These are phyloP conservation scores for Pogona vitticeps DNA, from an alignment of 2,113 vertebrate species.

Conservation along the genomic window DNA sequence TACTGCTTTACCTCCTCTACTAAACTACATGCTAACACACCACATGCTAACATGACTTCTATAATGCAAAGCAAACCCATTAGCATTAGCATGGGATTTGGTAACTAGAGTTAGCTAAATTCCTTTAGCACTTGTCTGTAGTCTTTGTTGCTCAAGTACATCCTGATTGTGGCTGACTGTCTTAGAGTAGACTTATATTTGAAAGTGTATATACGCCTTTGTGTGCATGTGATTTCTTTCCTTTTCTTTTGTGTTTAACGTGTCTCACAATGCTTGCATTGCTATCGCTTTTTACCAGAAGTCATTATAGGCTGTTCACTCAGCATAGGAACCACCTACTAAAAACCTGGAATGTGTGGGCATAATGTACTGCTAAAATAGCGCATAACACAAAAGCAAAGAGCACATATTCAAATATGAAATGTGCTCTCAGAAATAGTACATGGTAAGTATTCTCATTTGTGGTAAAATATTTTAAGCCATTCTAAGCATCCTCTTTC, in stretches of 20 bases:
- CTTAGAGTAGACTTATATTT: not conserved
- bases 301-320: not conserved
- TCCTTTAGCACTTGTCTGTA: not conserved
- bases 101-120: not conserved
- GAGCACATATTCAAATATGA: not conserved
- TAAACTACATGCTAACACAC: not conserved
- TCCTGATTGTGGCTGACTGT: not conserved
- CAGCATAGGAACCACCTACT: not conserved
- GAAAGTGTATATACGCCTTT: not conserved
- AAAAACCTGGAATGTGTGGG: not conserved
- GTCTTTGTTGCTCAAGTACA: not conserved
- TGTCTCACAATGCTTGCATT: not conserved
- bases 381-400: not conserved
- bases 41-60: not conserved
- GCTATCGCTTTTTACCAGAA: not conserved
- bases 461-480: slow-evolving; percentile 29
- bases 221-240: not conserved
- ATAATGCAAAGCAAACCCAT: not conserved
- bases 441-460: slow-evolving; percentile 45
- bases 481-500: not conserved
- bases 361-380: not conserved
- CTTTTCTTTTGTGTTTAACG: not conserved
- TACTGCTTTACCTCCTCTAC: not conserved
- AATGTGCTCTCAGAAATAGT: slow-evolving; percentile 30
- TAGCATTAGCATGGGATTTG: not conserved